A percentile compares a stretch with the other conserved stretches of the same genome.
These are phyloP conservation scores for Epinephelus cyanopodus DNA, from an alignment of 2,113 vertebrate species.

Conservation along the genomic window DNA sequence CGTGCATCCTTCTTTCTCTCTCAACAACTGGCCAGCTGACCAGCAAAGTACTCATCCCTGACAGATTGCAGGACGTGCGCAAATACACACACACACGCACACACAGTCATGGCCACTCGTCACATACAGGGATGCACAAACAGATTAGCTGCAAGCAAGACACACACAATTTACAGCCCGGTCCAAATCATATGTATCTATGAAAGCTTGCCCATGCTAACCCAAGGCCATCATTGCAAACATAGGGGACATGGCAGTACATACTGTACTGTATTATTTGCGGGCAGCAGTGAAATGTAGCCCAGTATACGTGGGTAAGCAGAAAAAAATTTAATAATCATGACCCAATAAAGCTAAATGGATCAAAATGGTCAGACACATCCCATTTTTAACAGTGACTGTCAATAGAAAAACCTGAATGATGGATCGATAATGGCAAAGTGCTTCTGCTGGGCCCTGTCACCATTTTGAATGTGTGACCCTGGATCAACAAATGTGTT, in stretches of 20 bases:
- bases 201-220: slow-evolving; percentile 21
- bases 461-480: not conserved
- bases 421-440: slow-evolving; percentile 19
- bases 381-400: not conserved
- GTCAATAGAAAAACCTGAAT: slow-evolving; percentile 21
- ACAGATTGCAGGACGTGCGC: slow-evolving; percentile 50
- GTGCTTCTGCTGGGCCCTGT: not conserved
- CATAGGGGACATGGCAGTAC: slow-evolving; percentile 10
- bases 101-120: not conserved
- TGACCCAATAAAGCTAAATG: slow-evolving; percentile 4
- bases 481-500: slow-evolving; percentile 21
- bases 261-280: not conserved
- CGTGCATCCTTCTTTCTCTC: slow-evolving; percentile 33
- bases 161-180: slow-evolving; percentile 43
- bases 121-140: not conserved
- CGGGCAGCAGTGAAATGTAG: not conserved
- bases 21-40: slow-evolving; percentile 69
- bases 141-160: slow-evolving; percentile 33
- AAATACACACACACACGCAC: slow-evolving; percentile 8
- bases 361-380: slow-evolving; percentile 5
- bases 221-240: slow-evolving; percentile 36
- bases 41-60: slow-evolving; percentile 59
- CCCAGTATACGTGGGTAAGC: not conserved
- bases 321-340: not conserved
- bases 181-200: slow-evolving; percentile 19